A percentile compares a stretch with the other conserved stretches of the same genome.
These are phyloP conservation scores for Drosophila kuntzei DNA, from an alignment of 2,888 invertebrate species.

Conservation along the genomic window DNA sequence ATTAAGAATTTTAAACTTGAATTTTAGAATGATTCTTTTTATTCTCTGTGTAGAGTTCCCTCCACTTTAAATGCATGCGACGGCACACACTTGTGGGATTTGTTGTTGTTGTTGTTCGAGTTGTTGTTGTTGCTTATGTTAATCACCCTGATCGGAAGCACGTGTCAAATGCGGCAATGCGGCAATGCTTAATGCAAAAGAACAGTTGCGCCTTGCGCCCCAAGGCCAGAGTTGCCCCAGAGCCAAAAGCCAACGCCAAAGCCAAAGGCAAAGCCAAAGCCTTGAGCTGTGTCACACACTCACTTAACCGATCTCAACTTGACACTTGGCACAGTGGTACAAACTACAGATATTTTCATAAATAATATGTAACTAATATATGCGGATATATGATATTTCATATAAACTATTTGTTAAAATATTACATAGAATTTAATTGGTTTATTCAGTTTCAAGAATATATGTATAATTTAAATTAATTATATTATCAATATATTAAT, in stretches of 20 bases:
- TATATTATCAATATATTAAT: no score
- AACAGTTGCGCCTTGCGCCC: conserved; percentile 47
- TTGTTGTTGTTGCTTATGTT: conserved; percentile 55
- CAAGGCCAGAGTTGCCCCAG: conserved; percentile 48
- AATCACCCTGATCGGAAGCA: conserved; percentile 82
- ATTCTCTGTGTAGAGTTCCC: conserved; percentile 2
- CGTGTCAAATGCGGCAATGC: conserved; percentile 83
- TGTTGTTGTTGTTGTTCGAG: conserved; percentile 45
- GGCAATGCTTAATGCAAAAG: conserved; percentile 59
- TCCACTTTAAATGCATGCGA: conserved; percentile 71
- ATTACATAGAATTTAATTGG: no score
- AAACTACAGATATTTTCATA: neutral
- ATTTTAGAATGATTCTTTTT: no score
- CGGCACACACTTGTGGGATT: conserved; percentile 77
- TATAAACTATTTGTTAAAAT: no score
- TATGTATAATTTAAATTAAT: no score
- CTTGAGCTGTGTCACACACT: conserved; percentile 17
- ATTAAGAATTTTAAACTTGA: no score
- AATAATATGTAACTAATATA: no score
- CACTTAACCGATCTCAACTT: neutral
- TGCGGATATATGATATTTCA: no score
- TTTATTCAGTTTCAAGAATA: no score
- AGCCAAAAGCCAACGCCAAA: neutral
- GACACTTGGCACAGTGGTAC: conserved; percentile 6
- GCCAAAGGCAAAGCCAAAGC: conserved; percentile 1